phyloP scores from a whole-genome alignment of 2,888 invertebrate genomes.

The Mycalesis mineus region DNA sequence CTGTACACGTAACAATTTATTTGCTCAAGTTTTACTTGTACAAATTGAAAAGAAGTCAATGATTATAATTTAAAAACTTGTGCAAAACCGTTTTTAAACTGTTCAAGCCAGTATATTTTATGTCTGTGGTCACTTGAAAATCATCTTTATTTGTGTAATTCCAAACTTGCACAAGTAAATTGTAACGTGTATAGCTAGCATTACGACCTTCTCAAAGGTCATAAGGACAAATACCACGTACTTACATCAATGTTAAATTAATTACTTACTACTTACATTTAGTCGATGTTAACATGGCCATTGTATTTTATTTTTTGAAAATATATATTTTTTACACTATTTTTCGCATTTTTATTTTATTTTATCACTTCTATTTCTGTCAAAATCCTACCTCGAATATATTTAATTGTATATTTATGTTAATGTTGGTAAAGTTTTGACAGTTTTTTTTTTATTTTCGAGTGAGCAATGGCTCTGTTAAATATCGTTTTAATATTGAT shows the following conservation, averaged over 20 bases:
- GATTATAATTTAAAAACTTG: no score
- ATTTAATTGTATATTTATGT: background rate
- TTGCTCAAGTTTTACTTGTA: no score
- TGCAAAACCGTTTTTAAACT: no score
- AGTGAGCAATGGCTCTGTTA: constrained; percentile 58
- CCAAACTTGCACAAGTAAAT: no score
- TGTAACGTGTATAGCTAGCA: no score
- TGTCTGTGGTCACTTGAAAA: no score
- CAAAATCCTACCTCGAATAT: background rate
- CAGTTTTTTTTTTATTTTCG: constrained; percentile 11
- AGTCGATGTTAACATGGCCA: constrained; percentile 56
- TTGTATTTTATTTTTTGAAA: constrained; percentile 66
- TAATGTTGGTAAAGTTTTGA: constrained; percentile 1
- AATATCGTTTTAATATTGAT: constrained; percentile 24
- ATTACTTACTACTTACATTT: background rate
- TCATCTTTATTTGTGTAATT: no score
- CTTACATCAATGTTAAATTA: constrained; percentile 1
- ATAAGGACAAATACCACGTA: background rate
- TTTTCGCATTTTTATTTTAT: constrained; percentile 68
- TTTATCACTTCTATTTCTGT: constrained; percentile 33
- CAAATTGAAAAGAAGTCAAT: no score
- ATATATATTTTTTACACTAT: constrained; percentile 56
- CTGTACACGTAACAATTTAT: no score
- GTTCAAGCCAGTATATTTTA: no score
- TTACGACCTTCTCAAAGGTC: no score